Evolutionary conservation across 2,113 vertebrate genomes (phyloP), one percentile per base, ranked within the genome.

Genomic region (Clarias gariepinus): DNA sequence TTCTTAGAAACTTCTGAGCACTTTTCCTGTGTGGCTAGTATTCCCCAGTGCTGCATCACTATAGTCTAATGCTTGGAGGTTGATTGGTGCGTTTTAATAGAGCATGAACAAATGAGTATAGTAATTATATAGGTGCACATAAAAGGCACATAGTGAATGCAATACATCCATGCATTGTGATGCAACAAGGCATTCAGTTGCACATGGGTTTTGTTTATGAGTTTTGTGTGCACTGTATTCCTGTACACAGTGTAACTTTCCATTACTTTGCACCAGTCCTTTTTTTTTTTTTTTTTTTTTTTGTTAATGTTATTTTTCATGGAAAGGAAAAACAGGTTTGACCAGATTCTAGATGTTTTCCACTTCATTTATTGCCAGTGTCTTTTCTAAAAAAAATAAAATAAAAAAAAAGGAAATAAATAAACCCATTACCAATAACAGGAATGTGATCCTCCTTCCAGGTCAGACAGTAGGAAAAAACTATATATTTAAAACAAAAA

Each of bases 281-380:
- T 33, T 13, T 60, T 15, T 18, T n/a, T n/a, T n/a, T n/a, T n/a
- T n/a, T n/a, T 76, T 6, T 53, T 76, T 79, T 77, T 58, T 58
- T 58, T 19, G 83, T 77, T 23, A 79, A 63, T 85, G 74, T 83
- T 28, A 76, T 86, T 88, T 91, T 89, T 88, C 87, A 81, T 87
- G 88, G 86, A 90, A 94, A 93, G 89, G 69, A 89, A 93, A 93
- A 89, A 81, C 89, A 76, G 83, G 90, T 86, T 86, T 0, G 3
- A 30, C 52, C 83, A 74, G 63, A 84, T 90, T 87, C 86, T 76
- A 78, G 85, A 82, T 84, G 85, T 89, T 92, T 93, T 86, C 89
- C 90, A 88, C 81, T 78, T 89, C 73, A 79, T 76, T 69, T 55
- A 88, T 30, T 16, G 0, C 36, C 90, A 89, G 86, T 86, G 66